These are phyloP conservation scores for Salmo trutta DNA, from an alignment of 2,797 vertebrate genomes.

Conservation along the genomic window DNA sequence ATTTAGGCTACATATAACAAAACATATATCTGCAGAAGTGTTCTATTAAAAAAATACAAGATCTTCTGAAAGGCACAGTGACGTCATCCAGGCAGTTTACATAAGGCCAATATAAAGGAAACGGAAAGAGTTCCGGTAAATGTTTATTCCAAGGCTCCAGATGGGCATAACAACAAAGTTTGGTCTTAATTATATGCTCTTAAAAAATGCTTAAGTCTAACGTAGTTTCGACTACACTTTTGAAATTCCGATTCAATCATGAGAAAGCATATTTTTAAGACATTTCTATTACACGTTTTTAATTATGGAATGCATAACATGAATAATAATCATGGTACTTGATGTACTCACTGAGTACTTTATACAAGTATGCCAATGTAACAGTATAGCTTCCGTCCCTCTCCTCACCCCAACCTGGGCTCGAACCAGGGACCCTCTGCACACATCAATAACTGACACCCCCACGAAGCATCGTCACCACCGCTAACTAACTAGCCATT, in stretches of 20 bases:
- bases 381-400: too few species aligned
- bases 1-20: constrained; percentile 55
- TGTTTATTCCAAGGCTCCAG: not conserved
- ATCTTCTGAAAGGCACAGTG: not conserved
- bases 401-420: too few species aligned
- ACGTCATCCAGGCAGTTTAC: not conserved
- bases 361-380: not conserved
- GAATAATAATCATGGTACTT: not conserved
- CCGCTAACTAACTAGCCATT: too few species aligned
- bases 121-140: not conserved
- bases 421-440: too few species aligned
- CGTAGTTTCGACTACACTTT: not conserved
- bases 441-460: too few species aligned
- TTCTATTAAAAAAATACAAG: not conserved
- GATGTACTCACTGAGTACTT: constrained; percentile 3
- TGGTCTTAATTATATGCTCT: not conserved
- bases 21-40: constrained; percentile 71
- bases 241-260: not conserved
- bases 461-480: too few species aligned
- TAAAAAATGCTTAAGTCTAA: not conserved
- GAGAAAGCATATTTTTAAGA: not conserved
- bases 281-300: not conserved
- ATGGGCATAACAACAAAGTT: not conserved
- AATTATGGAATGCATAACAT: not conserved
- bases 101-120: not conserved